Base-by-base conservation (phyloP, 2,888 invertebrate genomes). In the Amphipoea oculea region DNA sequence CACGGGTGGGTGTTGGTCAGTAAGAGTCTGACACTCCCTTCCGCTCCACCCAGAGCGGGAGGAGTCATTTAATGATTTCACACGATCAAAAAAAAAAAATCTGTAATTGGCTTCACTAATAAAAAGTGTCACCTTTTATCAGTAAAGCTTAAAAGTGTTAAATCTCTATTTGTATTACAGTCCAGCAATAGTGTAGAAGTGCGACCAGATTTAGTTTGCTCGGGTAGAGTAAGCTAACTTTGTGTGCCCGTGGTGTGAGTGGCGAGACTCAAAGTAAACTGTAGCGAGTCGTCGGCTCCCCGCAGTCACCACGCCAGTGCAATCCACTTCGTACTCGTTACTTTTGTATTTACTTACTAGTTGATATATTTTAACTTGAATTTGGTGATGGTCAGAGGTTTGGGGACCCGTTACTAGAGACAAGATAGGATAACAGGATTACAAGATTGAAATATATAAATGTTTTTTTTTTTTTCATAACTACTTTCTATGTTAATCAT, bases 251-350 rank as follows among this genome's bases (percentile, higher is more conserved):
- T 20, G 67, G 76, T 75, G 75, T 67, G 88, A 73, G 72, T 17
- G 87, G 79, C 77, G 86, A 83, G 73, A 76, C 77, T 67, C 45
- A 71, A 76, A 76, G 89, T 68, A 83, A 83, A 88, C 77, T 73
- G 84, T 68, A 60, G 70, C 51, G 62, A 40, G 62, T 73, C 36
- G 76, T 77, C 69, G 82, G 66, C 82, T 70, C 2, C 51, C 86
- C 88, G 72, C 86, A 75, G 60, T 74, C 74, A 82, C 74, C 72
- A 69, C 76, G 66, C 69, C 69, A 63, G 70, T 65, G 86, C 69
- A 73, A 65, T 69, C 60, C 67, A 82, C 66, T 78, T 75, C 42
- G n/a, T 45, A 36, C 45, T 54, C 40, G 54, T 88, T 81, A 57
- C 20, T 74, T 67, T 63, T 40, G 29, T n/a, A 60, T 40, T 66